Percentiles rank a stretch among this genome's conserved stretches.
These are phyloP conservation scores for Lerema accius DNA, from an alignment of 1,140 invertebrate species.

Conservation along the genomic window DNA sequence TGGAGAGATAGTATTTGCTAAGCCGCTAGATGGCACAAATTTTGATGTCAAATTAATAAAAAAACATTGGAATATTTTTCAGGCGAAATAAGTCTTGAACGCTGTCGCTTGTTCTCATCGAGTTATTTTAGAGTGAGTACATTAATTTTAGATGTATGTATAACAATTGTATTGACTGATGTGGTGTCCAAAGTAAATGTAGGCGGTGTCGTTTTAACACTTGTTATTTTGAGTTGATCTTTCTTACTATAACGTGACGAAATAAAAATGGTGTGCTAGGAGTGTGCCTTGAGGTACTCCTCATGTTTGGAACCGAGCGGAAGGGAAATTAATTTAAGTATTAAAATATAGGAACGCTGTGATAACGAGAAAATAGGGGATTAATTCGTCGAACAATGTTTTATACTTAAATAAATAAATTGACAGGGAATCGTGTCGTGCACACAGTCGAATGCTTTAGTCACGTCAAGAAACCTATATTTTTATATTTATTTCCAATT, in stretches of 20 bases:
- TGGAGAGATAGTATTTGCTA: background rate
- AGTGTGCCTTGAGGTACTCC: conserved; percentile 64
- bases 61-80: background rate
- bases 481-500: conserved; percentile 37
- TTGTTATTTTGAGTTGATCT: conserved; percentile 3
- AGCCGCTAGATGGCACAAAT: conserved; percentile 21
- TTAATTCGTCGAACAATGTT: conserved; percentile 41
- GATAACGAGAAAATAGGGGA: conserved; percentile 51
- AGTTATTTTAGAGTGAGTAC: conserved; percentile 25
- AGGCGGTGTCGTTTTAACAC: conserved; percentile 13
- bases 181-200: conserved; percentile 15
- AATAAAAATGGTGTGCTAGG: conserved; percentile 49
- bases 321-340: conserved; percentile 46
- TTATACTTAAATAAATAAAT: conserved; percentile 34
- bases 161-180: conserved; percentile 29
- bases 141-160: conserved; percentile 26
- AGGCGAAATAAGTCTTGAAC: conserved; percentile 5
- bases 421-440: conserved; percentile 29
- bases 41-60: background rate
- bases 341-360: conserved; percentile 60
- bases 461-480: conserved; percentile 27
- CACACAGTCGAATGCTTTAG: conserved; percentile 49
- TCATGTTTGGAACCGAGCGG: conserved; percentile 27
- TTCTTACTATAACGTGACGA: conserved; percentile 5
- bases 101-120: conserved; percentile 18